Conservation (phyloP, 2,797 vertebrate genomes). For the Petrocephalus schoutedeni region DNA sequence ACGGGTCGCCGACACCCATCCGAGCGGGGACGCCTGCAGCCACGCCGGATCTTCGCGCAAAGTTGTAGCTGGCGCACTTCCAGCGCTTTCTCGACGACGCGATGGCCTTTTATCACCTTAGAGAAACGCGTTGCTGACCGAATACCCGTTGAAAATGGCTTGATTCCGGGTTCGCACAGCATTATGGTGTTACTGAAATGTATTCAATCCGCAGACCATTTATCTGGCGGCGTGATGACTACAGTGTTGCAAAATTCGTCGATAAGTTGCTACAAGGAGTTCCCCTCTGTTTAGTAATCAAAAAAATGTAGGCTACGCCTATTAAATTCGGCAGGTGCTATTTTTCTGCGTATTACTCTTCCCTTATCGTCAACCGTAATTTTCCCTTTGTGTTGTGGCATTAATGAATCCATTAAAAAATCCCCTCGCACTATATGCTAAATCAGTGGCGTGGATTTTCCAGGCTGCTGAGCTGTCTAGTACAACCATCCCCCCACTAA, state of each 20-base stretch:
- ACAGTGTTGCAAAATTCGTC: background rate
- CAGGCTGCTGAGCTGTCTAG: conserved; percentile 11
- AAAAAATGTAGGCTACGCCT: background rate
- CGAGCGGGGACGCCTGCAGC: conserved; percentile 26
- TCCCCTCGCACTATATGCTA: background rate
- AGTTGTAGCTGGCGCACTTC: background rate
- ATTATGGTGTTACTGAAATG: background rate
- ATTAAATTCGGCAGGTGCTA: background rate
- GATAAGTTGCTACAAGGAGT: background rate
- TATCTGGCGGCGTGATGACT: background rate
- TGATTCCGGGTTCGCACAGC: background rate
- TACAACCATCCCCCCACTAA: background rate
- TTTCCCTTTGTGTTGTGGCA: background rate
- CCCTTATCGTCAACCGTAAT: background rate
- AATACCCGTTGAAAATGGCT: background rate
- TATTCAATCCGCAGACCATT: background rate
- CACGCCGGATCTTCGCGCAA: conserved; percentile 12
- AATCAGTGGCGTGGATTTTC: conserved; percentile 18
- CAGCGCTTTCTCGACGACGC: background rate
- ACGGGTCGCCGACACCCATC: conserved; percentile 64
- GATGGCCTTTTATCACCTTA: background rate
- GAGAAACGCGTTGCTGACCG: background rate
- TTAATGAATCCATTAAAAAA: conserved; percentile 12
- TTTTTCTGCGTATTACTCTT: background rate
- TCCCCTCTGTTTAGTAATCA: background rate